A percentile compares a stretch with the other conserved stretches of the same genome.
Conservation (phyloP, 1,140 invertebrate genomes). For the Euura lappo region DNA sequence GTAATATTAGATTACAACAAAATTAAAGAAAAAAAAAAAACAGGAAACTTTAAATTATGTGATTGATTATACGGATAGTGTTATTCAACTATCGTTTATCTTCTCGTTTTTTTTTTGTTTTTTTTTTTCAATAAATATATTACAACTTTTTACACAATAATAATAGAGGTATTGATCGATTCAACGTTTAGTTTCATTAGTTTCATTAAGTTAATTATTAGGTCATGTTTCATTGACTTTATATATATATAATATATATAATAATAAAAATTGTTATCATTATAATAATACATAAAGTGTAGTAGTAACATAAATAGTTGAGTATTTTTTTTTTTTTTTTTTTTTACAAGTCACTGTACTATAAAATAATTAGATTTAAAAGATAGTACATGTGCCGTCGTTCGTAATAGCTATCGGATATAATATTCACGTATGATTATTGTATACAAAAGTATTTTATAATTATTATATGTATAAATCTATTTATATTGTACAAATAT, state of each 20-base stretch:
- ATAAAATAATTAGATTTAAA: slow-evolving; percentile 31
- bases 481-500: slow-evolving; percentile 25
- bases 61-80: background rate
- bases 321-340: slow-evolving; percentile 36
- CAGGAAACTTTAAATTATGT: slow-evolving; percentile 26
- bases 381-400: slow-evolving; percentile 4
- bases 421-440: no score
- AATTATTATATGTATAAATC: slow-evolving; percentile 37
- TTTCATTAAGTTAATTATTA: slow-evolving; percentile 49
- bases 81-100: no score
- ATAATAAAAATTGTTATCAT: background rate
- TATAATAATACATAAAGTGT: slow-evolving; percentile 34
- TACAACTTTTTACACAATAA: slow-evolving; percentile 55
- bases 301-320: slow-evolving; percentile 54
- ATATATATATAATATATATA: slow-evolving; percentile 46
- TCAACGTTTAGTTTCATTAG: slow-evolving; percentile 41
- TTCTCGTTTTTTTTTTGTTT: background rate
- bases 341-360: slow-evolving; percentile 53
- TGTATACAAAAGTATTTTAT: slow-evolving; percentile 53
- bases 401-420: background rate
- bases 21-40: slow-evolving; percentile 28
- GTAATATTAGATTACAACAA: no score
- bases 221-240: slow-evolving; percentile 41
- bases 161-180: slow-evolving; percentile 45
- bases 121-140: slow-evolving; percentile 38